These are phyloP conservation scores for Ophion ellenae DNA, from an alignment of 2,888 invertebrate species.

Conservation along the genomic window DNA sequence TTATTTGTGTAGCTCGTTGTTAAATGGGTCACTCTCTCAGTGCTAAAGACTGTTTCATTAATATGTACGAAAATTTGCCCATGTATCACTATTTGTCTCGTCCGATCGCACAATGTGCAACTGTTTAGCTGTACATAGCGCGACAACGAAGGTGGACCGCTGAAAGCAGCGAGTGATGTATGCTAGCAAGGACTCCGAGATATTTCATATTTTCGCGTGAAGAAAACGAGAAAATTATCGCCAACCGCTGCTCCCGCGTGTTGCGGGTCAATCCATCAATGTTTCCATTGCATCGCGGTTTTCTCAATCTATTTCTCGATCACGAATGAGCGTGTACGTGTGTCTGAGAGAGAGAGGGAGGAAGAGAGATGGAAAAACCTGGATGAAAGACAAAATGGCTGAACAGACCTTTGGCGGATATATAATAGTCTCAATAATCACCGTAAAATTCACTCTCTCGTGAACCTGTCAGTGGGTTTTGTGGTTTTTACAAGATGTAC, in stretches of 20 bases:
- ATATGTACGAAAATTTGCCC: constrained; percentile 40
- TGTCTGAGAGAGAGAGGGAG: neutral
- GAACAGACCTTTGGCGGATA: constrained; percentile 72
- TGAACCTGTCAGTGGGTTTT: constrained; percentile 71
- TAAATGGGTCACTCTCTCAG: constrained; percentile 57
- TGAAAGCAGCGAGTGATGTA: constrained; percentile 22
- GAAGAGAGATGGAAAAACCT: neutral
- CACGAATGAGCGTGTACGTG: constrained; percentile 1
- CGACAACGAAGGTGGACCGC: constrained; percentile 11
- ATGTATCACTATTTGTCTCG: constrained; percentile 42
- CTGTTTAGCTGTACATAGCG: constrained; percentile 1
- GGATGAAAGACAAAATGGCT: constrained; percentile 61
- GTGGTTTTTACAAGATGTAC: constrained; percentile 75
- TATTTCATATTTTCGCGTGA: constrained; percentile 36
- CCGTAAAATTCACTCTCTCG: constrained; percentile 73
- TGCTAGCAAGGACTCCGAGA: constrained; percentile 37
- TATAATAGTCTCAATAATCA: constrained; percentile 77
- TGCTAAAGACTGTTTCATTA: constrained; percentile 65
- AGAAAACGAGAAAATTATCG: constrained; percentile 31
- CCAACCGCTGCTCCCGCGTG: constrained; percentile 23
- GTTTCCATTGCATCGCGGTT: constrained; percentile 73
- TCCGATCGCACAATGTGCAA: neutral
- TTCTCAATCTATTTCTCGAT: constrained; percentile 75
- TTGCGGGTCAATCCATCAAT: constrained; percentile 41
- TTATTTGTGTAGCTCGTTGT: constrained; percentile 58